A percentile compares a stretch with the other conserved stretches of the same genome.
Evolutionary conservation across 2,113 vertebrate genomes (phyloP).

Genomic region (Mystacornis crossleyi): DNA sequence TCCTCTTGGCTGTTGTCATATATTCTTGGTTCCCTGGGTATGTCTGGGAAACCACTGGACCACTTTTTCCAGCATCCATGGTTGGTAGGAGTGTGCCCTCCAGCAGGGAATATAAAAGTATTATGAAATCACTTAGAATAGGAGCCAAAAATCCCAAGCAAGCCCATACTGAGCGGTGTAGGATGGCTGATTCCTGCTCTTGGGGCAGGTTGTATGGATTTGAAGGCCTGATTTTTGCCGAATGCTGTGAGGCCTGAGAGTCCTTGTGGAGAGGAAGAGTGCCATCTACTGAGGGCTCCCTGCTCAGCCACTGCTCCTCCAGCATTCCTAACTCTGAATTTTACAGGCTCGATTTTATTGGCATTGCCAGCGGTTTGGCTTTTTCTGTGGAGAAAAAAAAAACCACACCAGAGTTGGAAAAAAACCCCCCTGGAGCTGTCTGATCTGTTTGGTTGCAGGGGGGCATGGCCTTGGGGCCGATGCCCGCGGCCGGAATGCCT

Average conservation of each 20-base stretch:
- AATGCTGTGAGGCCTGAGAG: rapidly evolving
- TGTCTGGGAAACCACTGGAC: neutral
- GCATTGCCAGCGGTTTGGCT: neutral
- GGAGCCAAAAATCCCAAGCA: neutral
- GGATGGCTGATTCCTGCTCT: neutral
- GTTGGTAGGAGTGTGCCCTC: neutral
- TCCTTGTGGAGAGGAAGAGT: neutral
- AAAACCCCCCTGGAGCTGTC: neutral
- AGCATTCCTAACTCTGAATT: rapidly evolving
- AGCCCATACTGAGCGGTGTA: rapidly evolving
- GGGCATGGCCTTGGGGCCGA: constrained; percentile 86
- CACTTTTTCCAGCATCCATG: rapidly evolving
- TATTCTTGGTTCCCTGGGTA: neutral
- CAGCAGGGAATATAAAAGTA: neutral
- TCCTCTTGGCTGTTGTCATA: neutral
- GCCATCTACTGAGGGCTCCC: constrained; percentile 22
- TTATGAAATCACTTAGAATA: neutral
- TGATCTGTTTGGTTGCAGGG: constrained; percentile 71
- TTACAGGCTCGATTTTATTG: rapidly evolving
- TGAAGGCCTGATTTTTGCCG: neutral
- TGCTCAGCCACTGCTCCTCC: neutral
- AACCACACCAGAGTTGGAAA: rapidly evolving
- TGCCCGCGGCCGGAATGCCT: constrained; percentile 87
- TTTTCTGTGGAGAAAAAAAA: rapidly evolving
- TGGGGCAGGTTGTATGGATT: neutral